Conservation (phyloP, 2,888 invertebrate genomes). For the Theretra japonica region DNA sequence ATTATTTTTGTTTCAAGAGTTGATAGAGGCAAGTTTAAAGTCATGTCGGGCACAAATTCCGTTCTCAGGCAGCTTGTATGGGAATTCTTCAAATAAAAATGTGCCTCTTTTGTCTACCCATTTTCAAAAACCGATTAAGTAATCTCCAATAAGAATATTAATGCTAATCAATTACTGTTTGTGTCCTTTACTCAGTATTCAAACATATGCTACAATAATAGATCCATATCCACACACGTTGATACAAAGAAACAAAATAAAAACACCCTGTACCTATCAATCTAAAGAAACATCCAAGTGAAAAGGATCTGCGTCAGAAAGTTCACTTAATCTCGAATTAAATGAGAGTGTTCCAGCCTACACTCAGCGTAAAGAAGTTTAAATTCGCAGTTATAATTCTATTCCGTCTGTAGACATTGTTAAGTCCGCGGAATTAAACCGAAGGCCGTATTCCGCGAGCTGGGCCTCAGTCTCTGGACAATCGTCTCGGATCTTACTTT, state of each 20-base stretch:
- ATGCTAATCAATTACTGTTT: too few relatives aligned
- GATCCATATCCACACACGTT: too few relatives aligned
- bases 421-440: conserved; percentile 46
- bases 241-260: background rate
- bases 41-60: too few relatives aligned
- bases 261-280: background rate
- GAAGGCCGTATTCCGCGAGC: conserved; percentile 46
- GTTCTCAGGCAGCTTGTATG: too few relatives aligned
- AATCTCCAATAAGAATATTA: too few relatives aligned
- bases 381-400: conserved; percentile 44
- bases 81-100: too few relatives aligned
- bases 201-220: too few relatives aligned
- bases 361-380: conserved; percentile 25
- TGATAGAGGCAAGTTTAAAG: too few relatives aligned
- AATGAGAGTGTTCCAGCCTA: conserved; percentile 32
- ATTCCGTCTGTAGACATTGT: conserved; percentile 23
- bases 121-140: too few relatives aligned
- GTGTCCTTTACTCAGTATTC: too few relatives aligned
- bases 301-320: conserved; percentile 11
- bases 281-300: conserved; percentile 25
- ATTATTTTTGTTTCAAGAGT: too few relatives aligned
- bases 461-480: conserved; percentile 40
- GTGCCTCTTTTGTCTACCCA: too few relatives aligned
- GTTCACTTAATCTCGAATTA: conserved; percentile 40
- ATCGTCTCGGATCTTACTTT: conserved; percentile 52